phyloP scores from a whole-genome alignment of 1,140 invertebrate species.

The Platorchestia sp. region DNA sequence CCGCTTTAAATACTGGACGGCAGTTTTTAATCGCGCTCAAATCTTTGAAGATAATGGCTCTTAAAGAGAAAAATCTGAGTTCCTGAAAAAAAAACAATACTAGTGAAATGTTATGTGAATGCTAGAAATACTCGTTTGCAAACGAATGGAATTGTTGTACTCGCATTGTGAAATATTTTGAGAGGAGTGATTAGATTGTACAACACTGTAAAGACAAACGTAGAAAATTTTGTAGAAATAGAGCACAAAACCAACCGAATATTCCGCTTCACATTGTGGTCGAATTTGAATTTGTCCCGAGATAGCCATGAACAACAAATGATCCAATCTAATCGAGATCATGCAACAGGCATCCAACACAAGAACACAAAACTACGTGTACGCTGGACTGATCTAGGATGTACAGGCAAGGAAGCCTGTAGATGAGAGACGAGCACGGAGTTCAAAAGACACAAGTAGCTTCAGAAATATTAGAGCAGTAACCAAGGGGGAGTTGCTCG shows the following conservation, averaged over 20 bases:
- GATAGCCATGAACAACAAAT: neutral
- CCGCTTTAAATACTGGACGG: too few species aligned
- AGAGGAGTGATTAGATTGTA: neutral
- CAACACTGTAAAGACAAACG: neutral
- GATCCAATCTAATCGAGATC: neutral
- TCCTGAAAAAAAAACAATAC: neutral
- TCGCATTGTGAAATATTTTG: neutral
- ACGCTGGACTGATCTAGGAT: too few species aligned
- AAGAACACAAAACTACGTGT: neutral
- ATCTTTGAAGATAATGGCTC: too few species aligned
- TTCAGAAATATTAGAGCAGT: too few species aligned
- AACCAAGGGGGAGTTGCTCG: too few species aligned
- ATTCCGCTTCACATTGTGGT: neutral
- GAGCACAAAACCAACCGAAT: neutral
- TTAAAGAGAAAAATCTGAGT: neutral
- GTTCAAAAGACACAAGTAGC: too few species aligned
- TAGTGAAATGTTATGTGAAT: neutral
- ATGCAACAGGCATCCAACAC: neutral
- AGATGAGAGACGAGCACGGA: too few species aligned
- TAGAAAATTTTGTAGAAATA: too few species aligned
- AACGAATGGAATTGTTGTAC: neutral
- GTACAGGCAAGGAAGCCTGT: too few species aligned
- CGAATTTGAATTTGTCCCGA: neutral
- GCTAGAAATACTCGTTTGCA: neutral
- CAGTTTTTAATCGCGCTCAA: too few species aligned